A percentile compares a stretch with the other conserved stretches of the same genome.
Conservation (phyloP, 2,113 vertebrate species). For the Anguilla rostrata region DNA sequence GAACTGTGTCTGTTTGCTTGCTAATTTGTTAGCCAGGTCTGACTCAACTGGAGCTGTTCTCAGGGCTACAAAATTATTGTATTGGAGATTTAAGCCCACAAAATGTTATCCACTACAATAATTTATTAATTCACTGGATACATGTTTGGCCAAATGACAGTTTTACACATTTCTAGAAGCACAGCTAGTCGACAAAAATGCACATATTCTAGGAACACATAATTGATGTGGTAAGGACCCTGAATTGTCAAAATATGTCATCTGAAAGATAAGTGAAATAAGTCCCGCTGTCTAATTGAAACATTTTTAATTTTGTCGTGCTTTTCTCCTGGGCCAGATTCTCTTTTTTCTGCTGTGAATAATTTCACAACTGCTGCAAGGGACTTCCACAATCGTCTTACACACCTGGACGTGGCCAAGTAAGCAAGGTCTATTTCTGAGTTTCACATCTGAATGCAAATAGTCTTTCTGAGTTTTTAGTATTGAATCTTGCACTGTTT, state of each 20-base stretch:
- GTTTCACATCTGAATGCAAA: background rate
- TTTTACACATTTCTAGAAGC: background rate
- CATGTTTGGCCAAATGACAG: background rate
- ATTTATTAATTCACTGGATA: background rate
- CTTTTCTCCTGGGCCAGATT: slow-evolving; percentile 64
- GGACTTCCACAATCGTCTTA: slow-evolving; percentile 78
- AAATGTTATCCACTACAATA: background rate
- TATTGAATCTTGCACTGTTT: background rate
- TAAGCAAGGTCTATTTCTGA: slow-evolving; percentile 55
- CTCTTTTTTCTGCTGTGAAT: slow-evolving; percentile 82
- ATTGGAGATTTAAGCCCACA: background rate
- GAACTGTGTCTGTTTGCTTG: background rate
- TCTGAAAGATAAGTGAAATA: too few species aligned
- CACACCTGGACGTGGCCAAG: slow-evolving; percentile 75
- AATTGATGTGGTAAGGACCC: too few species aligned
- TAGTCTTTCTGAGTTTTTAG: background rate
- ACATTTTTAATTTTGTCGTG: background rate
- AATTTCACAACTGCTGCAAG: slow-evolving; percentile 81
- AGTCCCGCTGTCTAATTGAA: too few species aligned
- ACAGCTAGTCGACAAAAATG: background rate
- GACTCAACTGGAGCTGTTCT: background rate
- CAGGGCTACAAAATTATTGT: background rate
- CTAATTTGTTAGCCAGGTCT: background rate
- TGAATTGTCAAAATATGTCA: too few species aligned
- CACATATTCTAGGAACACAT: background rate